A percentile compares a stretch with the other conserved stretches of the same genome.
These are phyloP conservation scores for Ceratitis capitata DNA, from an alignment of 1,140 invertebrate genomes.

Conservation along the genomic window DNA sequence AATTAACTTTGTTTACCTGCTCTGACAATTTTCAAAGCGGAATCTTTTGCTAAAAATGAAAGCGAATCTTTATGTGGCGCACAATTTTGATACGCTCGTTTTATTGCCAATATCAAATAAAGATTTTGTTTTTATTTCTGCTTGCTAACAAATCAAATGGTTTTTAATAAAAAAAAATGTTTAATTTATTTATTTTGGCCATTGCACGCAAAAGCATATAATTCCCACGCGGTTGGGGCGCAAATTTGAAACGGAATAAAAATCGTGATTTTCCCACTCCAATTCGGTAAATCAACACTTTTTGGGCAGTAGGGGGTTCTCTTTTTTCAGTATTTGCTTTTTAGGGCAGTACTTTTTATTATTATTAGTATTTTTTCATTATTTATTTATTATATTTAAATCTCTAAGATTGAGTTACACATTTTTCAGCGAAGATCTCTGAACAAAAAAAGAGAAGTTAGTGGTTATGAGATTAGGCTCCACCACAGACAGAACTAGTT, in stretches of 20 bases:
- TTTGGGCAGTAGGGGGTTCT: neutral
- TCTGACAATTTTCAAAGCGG: neutral
- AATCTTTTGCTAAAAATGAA: neutral
- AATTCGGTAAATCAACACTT: neutral
- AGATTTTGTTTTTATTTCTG: conserved; percentile 13
- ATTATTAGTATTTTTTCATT: too few species aligned
- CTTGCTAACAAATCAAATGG: neutral
- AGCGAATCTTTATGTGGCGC: neutral
- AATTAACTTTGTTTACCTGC: neutral
- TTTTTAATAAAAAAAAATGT: neutral
- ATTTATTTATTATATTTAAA: too few species aligned
- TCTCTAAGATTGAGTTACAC: too few species aligned
- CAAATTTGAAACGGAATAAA: neutral
- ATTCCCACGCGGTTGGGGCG: conserved; percentile 63
- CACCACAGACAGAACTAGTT: too few species aligned
- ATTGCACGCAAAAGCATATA: conserved; percentile 53
- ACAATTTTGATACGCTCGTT: neutral
- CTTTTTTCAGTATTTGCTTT: neutral
- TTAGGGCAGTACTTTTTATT: too few species aligned
- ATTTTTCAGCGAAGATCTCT: too few species aligned
- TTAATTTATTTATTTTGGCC: neutral
- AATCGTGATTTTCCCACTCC: conserved; percentile 51
- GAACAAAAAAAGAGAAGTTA: too few species aligned
- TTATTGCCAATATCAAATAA: conserved; percentile 17
- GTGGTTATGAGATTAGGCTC: too few species aligned